Percentiles rank a stretch among this genome's conserved stretches.
Conservation (phyloP, 2,797 vertebrate genomes). For the Gambelia wislizenii region DNA sequence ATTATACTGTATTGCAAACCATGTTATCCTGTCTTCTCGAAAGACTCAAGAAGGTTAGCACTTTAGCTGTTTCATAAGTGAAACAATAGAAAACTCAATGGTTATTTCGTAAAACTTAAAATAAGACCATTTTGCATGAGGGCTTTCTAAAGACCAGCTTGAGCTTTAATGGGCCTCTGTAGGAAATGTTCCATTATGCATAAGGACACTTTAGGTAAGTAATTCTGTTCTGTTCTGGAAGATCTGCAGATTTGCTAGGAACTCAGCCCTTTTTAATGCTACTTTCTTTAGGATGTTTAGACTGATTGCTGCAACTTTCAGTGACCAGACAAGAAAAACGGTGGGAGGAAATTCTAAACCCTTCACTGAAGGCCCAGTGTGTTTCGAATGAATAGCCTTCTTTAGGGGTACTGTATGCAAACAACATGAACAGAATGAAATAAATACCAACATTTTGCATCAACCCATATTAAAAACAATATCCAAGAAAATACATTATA, state of each 20-base stretch:
- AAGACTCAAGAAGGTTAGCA: not conserved
- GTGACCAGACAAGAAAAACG: too few species aligned
- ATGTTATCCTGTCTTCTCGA: not conserved
- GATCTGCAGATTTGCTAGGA: not conserved
- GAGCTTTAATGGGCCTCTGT: not conserved
- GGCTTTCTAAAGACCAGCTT: not conserved
- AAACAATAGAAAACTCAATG: not conserved
- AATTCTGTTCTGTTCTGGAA: not conserved
- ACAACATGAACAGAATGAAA: too few species aligned
- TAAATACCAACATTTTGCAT: too few species aligned
- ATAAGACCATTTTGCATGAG: not conserved
- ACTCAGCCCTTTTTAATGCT: not conserved
- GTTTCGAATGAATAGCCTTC: too few species aligned
- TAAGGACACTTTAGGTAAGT: not conserved
- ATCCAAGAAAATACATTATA: too few species aligned
- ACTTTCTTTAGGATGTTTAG: not conserved
- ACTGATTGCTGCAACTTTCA: not conserved
- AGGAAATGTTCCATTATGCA: not conserved
- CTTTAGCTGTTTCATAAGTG: not conserved
- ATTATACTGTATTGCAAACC: not conserved
- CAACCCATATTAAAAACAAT: too few species aligned
- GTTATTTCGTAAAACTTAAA: not conserved
- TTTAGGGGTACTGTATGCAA: too few species aligned
- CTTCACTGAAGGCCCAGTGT: too few species aligned
- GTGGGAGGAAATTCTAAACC: too few species aligned